Base-by-base conservation (phyloP, 1,140 invertebrate genomes). In the Drosophila kurseongensis region DNA sequence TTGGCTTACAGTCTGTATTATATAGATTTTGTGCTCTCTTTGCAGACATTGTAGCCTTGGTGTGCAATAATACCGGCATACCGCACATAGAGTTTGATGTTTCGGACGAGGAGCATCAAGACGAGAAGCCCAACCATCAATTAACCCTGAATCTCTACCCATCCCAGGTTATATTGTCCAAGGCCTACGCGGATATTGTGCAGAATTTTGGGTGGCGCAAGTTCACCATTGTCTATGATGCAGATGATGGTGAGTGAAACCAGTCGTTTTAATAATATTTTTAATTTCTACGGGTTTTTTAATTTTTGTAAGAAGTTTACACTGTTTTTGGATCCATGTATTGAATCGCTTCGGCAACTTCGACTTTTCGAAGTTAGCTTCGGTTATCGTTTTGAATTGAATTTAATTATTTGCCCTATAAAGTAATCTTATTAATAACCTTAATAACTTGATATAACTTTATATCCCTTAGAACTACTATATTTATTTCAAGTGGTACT, bases 161-260 rank as follows among this genome's bases (percentile, higher is more conserved):
- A 2, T 94, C 96, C 41, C 95, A 96, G 42, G 92, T 94, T 10
- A 90, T 94, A 6, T 93, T 97, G 12, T 95, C 96, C 29, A 94
- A 96, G 93, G 96, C 95, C 12, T 95, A 95, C 66, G 94, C 95
- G 4, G 96, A 96, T 62, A 93, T 97, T 41, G 94, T 97, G 2
- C 93, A 95, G 63, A 94, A 95, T 72, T 95, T 95, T 91, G 94
- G 95, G 38, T 98, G 97, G 97, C 94, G 94, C 60, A 94, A 93
- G 60, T 98, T 96, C 75, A 96, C 96, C 0, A 95, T 97, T 13
- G 93, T 98, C 16, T 98, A 97, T 79, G 96, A 98, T 90, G 94
- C 95, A 61, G 95, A 96, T 42, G 95, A 96, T 61, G 93, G 93
- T 94, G 77, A 83, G 92, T 52, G 1, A 41, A 8, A 7, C 3